Conservation (phyloP, 2,888 invertebrate species). For the Scaptomyza reducta region DNA sequence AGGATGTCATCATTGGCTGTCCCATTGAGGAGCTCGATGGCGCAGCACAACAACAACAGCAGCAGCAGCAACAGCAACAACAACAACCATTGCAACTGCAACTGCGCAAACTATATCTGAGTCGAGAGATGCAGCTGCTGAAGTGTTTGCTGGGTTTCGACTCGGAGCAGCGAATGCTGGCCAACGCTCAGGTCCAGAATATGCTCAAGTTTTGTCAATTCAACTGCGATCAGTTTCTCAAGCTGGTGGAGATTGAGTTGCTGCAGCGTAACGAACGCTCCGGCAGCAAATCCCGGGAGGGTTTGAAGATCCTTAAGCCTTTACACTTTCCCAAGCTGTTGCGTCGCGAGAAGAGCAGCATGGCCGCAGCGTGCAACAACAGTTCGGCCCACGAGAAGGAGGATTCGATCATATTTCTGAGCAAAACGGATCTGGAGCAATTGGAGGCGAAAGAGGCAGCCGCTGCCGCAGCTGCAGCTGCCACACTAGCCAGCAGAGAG, state of each 20-base stretch:
- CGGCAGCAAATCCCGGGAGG: constrained; percentile 85
- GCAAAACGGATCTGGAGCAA: constrained; percentile 88
- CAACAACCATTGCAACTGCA: constrained; percentile 81
- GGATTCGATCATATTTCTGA: constrained; percentile 88
- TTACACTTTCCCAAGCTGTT: constrained; percentile 82
- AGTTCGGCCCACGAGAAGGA: constrained; percentile 86
- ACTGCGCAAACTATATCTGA: constrained; percentile 85
- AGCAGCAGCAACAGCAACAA: constrained; percentile 1
- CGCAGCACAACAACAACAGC: constrained; percentile 59
- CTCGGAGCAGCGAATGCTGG: constrained; percentile 83
- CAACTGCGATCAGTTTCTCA: constrained; percentile 84
- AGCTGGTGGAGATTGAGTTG: constrained; percentile 83
- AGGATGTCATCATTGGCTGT: constrained; percentile 85
- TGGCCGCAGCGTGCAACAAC: constrained; percentile 54
- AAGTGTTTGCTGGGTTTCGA: constrained; percentile 83
- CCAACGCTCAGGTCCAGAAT: constrained; percentile 84
- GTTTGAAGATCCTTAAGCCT: constrained; percentile 86
- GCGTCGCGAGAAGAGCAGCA: constrained; percentile 83
- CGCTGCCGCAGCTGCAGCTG: constrained; percentile 37
- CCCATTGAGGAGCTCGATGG: constrained; percentile 85
- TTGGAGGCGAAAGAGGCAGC: constrained; percentile 84
- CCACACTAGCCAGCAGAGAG: constrained; percentile 63
- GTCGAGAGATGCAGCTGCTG: constrained; percentile 82
- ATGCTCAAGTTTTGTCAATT: constrained; percentile 84
- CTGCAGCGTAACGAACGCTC: constrained; percentile 83